phyloP scores from a whole-genome alignment of 2,888 invertebrate species.

The Andrena bucephala region DNA sequence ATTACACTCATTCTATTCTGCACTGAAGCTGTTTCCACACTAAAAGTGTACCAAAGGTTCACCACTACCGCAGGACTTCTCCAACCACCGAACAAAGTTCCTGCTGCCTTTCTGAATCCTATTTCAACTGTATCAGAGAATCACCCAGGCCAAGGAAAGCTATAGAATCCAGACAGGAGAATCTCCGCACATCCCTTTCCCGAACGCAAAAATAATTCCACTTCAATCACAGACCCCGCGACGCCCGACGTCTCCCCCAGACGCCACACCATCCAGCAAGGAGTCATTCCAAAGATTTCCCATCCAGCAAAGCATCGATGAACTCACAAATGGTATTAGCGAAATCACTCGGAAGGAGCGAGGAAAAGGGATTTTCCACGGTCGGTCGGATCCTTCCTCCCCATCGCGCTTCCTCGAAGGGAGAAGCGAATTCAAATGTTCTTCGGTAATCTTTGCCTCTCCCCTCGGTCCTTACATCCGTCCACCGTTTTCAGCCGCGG shows the following conservation, averaged over 20 bases:
- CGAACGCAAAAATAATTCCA: constrained; percentile 17
- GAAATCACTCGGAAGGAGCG: constrained; percentile 55
- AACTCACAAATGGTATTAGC: constrained; percentile 62
- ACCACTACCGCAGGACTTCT: too few relatives aligned
- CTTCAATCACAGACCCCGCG: constrained; percentile 28
- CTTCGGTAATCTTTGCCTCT: not conserved
- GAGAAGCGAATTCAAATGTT: not conserved
- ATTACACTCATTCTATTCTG: too few relatives aligned
- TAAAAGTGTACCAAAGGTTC: too few relatives aligned
- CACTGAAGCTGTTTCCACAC: too few relatives aligned
- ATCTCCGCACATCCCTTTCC: not conserved
- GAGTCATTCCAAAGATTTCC: constrained; percentile 28
- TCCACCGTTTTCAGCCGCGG: not conserved
- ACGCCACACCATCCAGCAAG: not conserved
- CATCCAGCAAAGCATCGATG: constrained; percentile 47
- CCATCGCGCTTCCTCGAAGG: not conserved
- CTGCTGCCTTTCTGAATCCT: too few relatives aligned
- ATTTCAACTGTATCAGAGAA: too few relatives aligned
- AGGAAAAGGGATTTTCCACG: constrained; percentile 49
- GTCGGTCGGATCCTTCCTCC: constrained; percentile 4
- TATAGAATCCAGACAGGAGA: too few relatives aligned
- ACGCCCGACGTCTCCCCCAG: not conserved
- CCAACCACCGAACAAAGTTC: too few relatives aligned
- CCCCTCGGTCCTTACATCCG: not conserved
- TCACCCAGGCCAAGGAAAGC: too few relatives aligned